Conservation (phyloP, 2,113 vertebrate genomes). For the Mormyrus iriodes region DNA sequence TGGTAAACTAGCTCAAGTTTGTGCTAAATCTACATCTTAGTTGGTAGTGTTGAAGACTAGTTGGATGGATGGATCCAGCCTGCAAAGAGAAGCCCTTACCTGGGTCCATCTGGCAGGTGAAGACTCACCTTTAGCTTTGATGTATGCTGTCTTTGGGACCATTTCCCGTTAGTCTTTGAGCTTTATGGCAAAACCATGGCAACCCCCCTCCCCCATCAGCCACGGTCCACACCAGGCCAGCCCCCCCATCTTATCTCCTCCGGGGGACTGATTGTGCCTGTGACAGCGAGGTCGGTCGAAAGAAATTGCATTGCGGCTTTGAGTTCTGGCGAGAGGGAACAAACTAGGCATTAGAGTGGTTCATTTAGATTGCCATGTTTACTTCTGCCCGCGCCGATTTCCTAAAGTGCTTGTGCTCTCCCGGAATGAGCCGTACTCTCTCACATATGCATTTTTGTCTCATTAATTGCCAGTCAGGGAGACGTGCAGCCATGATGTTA, state of each 20-base stretch:
- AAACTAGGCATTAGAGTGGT: slow-evolving; percentile 66
- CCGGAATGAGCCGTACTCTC: not conserved
- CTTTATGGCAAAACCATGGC: slow-evolving; percentile 7
- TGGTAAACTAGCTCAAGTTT: not conserved
- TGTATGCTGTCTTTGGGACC: not conserved
- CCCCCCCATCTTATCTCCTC: slow-evolving; percentile 54
- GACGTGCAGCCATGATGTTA: not conserved
- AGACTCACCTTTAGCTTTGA: not conserved
- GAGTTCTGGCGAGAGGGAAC: slow-evolving; percentile 57
- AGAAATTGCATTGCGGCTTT: slow-evolving; percentile 63
- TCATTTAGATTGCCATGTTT: slow-evolving; percentile 61
- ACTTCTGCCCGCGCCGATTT: slow-evolving; percentile 5
- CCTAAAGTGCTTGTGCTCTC: not conserved
- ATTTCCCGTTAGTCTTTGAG: not conserved
- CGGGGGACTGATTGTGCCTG: slow-evolving; percentile 59
- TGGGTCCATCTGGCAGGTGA: slow-evolving; percentile 1
- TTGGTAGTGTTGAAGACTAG: not conserved
- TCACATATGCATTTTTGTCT: not conserved
- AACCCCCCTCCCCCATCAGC: not conserved
- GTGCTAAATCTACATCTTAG: not conserved
- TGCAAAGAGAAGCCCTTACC: not conserved
- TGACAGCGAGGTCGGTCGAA: slow-evolving; percentile 68
- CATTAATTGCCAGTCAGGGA: not conserved
- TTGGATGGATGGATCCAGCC: not conserved
- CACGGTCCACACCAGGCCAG: slow-evolving; percentile 28